Conservation (phyloP, 1,140 invertebrate species). For the Diorhabda carinulata region DNA sequence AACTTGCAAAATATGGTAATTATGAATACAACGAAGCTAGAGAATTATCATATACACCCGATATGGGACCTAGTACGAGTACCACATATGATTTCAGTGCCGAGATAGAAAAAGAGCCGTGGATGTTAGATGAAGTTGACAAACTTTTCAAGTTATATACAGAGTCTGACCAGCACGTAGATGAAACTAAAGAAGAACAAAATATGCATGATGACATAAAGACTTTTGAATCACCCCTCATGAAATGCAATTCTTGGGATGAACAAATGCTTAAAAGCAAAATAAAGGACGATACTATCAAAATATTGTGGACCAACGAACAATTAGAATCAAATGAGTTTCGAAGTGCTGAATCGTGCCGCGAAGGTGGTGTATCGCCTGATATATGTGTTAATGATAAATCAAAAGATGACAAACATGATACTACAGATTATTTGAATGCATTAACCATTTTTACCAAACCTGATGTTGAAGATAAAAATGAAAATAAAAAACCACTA, state of each 20-base stretch:
- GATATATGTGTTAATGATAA: too few relatives aligned
- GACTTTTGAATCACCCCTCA: constrained; percentile 27
- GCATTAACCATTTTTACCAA: too few relatives aligned
- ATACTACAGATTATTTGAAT: too few relatives aligned
- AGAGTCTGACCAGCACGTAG: not conserved
- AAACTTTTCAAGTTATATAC: constrained; percentile 26
- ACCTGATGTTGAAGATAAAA: too few relatives aligned
- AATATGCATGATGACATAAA: not conserved
- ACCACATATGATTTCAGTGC: constrained; percentile 9
- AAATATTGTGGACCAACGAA: constrained; percentile 12
- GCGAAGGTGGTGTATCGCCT: too few relatives aligned
- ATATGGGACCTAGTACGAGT: constrained; percentile 15
- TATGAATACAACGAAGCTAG: constrained; percentile 42
- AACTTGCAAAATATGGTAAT: constrained; percentile 39
- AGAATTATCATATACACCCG: constrained; percentile 39
- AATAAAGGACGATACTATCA: constrained; percentile 18
- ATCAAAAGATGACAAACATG: too few relatives aligned
- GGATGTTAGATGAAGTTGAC: constrained; percentile 43
- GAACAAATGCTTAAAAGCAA: constrained; percentile 31
- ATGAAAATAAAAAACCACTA: too few relatives aligned
- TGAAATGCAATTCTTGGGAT: constrained; percentile 26
- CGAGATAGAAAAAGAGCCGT: constrained; percentile 35
- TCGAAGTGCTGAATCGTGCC: too few relatives aligned
- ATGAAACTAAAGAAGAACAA: not conserved
- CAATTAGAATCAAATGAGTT: not conserved